Percentiles rank a stretch among this genome's conserved stretches.
These are phyloP conservation scores for Copidosoma floridanum DNA, from an alignment of 1,140 invertebrate species.

Conservation along the genomic window DNA sequence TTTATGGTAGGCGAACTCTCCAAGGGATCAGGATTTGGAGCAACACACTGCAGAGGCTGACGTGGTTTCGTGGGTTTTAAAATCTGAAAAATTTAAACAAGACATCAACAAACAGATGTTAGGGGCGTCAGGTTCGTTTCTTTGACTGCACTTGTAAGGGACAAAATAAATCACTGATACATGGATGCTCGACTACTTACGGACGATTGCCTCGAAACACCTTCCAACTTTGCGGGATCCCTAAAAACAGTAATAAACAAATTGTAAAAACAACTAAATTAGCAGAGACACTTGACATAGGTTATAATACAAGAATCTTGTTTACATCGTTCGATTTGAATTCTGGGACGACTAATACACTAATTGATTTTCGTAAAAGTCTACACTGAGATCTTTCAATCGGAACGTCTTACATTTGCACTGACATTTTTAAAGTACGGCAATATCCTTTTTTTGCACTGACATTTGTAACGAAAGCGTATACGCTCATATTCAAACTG, in stretches of 20 bases:
- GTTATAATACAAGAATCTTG: too few species aligned
- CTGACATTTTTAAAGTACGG: not conserved
- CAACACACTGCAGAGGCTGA: slow-evolving; percentile 22
- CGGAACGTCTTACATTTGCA: too few species aligned
- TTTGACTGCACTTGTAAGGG: too few species aligned
- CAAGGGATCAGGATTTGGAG: slow-evolving; percentile 9
- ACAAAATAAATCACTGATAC: not conserved
- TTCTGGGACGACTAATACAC: too few species aligned
- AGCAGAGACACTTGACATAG: not conserved
- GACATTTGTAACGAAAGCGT: slow-evolving; percentile 2
- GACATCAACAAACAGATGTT: too few species aligned
- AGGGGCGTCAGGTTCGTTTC: too few species aligned
- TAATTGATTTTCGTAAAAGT: too few species aligned
- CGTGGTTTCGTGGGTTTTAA: slow-evolving; percentile 24
- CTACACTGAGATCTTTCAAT: too few species aligned
- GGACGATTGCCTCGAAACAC: slow-evolving; percentile 22
- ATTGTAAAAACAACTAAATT: not conserved
- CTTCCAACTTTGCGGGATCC: slow-evolving; percentile 20
- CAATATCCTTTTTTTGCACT: not conserved
- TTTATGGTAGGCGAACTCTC: slow-evolving; percentile 23
- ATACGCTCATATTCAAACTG: slow-evolving; percentile 6
- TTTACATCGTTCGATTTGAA: too few species aligned
- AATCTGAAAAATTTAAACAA: slow-evolving; percentile 23
- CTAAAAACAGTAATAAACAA: slow-evolving; percentile 9
- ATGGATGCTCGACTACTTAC: slow-evolving; percentile 1